phyloP scores from a whole-genome alignment of 2,113 vertebrate species.

The Neolamprologus kungweensis region DNA sequence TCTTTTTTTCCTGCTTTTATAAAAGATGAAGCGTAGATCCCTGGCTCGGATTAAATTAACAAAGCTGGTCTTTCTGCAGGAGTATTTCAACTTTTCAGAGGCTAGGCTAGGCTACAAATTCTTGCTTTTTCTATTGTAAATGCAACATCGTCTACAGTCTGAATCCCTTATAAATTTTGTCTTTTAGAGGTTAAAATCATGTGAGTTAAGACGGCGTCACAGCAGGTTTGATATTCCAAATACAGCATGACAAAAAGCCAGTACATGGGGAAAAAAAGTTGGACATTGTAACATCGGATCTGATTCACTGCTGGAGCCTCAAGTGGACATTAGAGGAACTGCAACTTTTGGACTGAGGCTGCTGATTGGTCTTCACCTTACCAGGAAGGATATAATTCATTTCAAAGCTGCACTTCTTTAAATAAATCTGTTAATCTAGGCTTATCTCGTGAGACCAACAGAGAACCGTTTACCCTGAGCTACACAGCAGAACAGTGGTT shows the following conservation, averaged over 20 bases:
- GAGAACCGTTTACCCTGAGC: background rate
- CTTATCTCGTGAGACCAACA: background rate
- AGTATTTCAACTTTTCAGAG: background rate
- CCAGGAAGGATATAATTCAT: background rate
- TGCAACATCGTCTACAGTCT: background rate
- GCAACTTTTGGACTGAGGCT: background rate
- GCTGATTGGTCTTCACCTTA: background rate
- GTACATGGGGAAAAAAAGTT: accelerated
- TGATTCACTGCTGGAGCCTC: background rate
- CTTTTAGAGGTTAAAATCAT: background rate
- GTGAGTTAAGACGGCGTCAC: background rate
- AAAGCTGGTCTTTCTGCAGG: background rate
- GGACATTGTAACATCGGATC: background rate
- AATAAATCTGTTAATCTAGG: background rate
- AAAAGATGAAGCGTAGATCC: accelerated
- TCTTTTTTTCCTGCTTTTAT: background rate
- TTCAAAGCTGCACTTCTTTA: background rate
- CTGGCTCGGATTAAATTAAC: background rate
- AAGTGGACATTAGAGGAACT: background rate
- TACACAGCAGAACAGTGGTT: background rate
- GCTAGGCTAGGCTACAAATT: background rate
- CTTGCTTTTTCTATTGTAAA: background rate
- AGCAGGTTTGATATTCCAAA: background rate
- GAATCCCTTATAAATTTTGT: background rate
- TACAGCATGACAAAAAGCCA: background rate